These are phyloP conservation scores for Hemicrepidius hirtus DNA, from an alignment of 2,888 invertebrate species.

Conservation along the genomic window DNA sequence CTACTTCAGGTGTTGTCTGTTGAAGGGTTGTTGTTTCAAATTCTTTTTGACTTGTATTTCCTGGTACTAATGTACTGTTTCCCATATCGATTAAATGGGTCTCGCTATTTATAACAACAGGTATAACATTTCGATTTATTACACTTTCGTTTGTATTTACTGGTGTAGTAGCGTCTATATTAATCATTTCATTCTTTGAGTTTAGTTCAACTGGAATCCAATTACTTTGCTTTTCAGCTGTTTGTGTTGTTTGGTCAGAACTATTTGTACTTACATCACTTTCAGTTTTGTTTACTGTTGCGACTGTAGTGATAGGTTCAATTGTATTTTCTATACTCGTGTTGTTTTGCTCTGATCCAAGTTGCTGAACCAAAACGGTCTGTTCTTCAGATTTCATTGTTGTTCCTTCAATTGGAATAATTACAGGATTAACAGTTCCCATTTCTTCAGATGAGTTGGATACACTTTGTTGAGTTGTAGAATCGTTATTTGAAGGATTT, in stretches of 20 bases:
- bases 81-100: constrained; percentile 16
- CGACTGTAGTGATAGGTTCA: too few species aligned
- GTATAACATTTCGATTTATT: neutral
- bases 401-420: neutral
- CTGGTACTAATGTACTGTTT: neutral
- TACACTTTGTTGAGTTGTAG: neutral
- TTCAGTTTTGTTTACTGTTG: neutral
- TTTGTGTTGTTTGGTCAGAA: neutral
- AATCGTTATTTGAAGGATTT: too few species aligned
- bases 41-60: neutral
- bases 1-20: neutral
- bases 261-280: too few species aligned
- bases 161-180: neutral
- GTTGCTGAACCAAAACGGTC: neutral
- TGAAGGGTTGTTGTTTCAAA: neutral
- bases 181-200: constrained; percentile 4
- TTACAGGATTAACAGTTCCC: neutral
- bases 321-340: too few species aligned
- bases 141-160: neutral
- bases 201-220: neutral
- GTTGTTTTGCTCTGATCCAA: neutral
- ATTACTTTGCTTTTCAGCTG: neutral
- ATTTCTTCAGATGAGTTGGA: neutral
- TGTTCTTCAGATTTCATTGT: neutral
- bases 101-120: constrained; percentile 4